phyloP scores from a whole-genome alignment of 1,140 invertebrate species.

The Bilobella aurantiaca region DNA sequence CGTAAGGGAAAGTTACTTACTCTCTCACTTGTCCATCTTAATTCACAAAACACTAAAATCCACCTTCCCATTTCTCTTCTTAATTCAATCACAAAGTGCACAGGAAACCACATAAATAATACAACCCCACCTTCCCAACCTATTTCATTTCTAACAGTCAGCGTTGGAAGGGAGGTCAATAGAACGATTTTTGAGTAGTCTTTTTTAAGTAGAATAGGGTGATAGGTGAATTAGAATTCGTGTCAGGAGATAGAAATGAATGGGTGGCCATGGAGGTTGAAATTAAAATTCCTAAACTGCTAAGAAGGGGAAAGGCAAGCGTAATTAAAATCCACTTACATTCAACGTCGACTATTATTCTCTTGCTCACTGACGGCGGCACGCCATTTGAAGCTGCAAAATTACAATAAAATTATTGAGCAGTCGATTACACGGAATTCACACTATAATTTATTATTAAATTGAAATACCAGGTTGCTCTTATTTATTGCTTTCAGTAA shows the following conservation, averaged over 20 bases:
- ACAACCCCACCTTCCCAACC: too few relatives aligned
- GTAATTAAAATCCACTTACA: slow-evolving; percentile 53
- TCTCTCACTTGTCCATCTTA: neutral
- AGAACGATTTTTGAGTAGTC: too few relatives aligned
- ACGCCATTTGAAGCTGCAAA: slow-evolving; percentile 61
- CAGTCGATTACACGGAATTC: too few relatives aligned
- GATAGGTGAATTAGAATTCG: slow-evolving; percentile 1
- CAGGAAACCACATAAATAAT: too few relatives aligned
- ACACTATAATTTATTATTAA: neutral
- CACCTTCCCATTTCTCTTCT: neutral
- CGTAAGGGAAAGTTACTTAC: too few relatives aligned
- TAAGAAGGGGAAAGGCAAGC: neutral
- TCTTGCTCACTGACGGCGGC: slow-evolving; percentile 73
- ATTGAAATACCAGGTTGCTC: too few relatives aligned
- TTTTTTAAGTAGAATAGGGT: too few relatives aligned
- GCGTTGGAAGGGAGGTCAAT: too few relatives aligned
- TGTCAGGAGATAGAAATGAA: neutral
- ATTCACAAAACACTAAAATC: neutral
- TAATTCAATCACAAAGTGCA: slow-evolving; percentile 5
- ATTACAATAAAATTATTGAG: neutral
- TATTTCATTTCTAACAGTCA: too few relatives aligned
- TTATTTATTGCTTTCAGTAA: too few relatives aligned
- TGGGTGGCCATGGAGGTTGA: neutral
- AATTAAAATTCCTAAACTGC: neutral
- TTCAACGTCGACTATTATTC: slow-evolving; percentile 76